phyloP scores from a whole-genome alignment of 2,797 vertebrate genomes.

The Synanceia verrucosa region DNA sequence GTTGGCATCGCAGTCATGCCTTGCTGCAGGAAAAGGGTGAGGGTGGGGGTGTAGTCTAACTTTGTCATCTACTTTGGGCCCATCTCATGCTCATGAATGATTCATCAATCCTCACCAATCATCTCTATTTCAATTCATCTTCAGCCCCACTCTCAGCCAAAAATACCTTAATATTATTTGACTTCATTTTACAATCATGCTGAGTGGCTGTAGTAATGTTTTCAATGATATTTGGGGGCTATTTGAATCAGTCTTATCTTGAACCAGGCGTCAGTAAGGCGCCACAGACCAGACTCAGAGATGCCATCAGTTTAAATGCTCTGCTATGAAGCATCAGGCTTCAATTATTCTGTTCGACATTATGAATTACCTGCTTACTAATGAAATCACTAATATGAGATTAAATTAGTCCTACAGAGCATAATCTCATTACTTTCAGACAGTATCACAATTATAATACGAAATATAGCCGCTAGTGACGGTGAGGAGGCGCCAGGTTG shows the following conservation, averaged over 20 bases:
- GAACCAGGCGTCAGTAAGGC: constrained; percentile 40
- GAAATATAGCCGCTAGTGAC: constrained; percentile 30
- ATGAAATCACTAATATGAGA: constrained; percentile 48
- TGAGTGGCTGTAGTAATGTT: constrained; percentile 27
- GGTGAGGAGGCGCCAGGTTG: no score
- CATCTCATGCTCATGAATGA: constrained; percentile 61
- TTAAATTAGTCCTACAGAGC: constrained; percentile 45
- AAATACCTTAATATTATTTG: constrained; percentile 57
- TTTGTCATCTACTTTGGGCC: constrained; percentile 41
- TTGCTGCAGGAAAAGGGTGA: constrained; percentile 6
- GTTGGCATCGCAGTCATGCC: constrained; percentile 25
- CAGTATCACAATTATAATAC: constrained; percentile 42
- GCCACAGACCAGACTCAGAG: constrained; percentile 38
- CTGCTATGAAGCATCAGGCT: constrained; percentile 22
- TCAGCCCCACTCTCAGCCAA: constrained; percentile 36
- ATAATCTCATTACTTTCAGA: constrained; percentile 59
- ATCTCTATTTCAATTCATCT: constrained; percentile 64
- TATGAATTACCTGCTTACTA: constrained; percentile 58
- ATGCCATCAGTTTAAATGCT: constrained; percentile 30
- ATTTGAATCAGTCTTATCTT: constrained; percentile 62
- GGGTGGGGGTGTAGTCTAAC: constrained; percentile 30
- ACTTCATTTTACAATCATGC: constrained; percentile 44
- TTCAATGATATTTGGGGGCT: constrained; percentile 42
- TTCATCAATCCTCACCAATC: constrained; percentile 58
- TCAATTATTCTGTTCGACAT: constrained; percentile 33